Evolutionary conservation across 2,113 vertebrate genomes (phyloP).

Genomic region (Seriola rivoliana): DNA sequence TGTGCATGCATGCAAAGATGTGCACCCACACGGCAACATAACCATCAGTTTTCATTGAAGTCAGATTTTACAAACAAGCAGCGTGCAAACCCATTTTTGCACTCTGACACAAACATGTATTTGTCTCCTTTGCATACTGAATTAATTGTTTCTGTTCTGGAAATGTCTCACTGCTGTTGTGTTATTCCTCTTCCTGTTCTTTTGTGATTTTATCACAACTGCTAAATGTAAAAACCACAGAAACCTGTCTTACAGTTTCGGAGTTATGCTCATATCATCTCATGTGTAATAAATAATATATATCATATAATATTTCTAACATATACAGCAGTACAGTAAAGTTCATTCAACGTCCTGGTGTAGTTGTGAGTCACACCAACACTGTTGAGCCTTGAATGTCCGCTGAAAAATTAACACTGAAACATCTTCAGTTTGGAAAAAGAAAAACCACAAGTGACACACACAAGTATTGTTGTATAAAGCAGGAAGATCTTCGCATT

Average conservation of each 20-base stretch:
- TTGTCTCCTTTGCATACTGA: neutral
- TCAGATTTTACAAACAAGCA: neutral
- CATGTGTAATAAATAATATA: no score
- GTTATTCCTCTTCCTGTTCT: slow-evolving; percentile 30
- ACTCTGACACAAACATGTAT: no score
- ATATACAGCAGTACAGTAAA: neutral
- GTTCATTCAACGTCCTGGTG: no score
- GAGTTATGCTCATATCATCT: neutral
- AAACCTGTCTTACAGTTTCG: neutral
- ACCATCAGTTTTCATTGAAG: neutral
- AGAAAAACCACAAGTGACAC: neutral
- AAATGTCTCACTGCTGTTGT: neutral
- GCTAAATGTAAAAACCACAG: slow-evolving; percentile 29
- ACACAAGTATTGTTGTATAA: neutral
- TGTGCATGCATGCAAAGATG: neutral
- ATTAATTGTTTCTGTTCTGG: neutral
- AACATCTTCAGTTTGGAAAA: neutral
- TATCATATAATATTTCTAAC: neutral
- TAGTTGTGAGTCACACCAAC: no score
- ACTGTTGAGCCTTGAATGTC: neutral
- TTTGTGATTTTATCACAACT: slow-evolving; percentile 6
- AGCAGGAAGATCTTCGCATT: neutral
- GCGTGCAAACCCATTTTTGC: neutral
- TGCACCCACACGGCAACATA: neutral
- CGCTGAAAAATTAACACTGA: neutral